phyloP scores from a whole-genome alignment of 2,888 invertebrate species.

The Altica lythri region DNA sequence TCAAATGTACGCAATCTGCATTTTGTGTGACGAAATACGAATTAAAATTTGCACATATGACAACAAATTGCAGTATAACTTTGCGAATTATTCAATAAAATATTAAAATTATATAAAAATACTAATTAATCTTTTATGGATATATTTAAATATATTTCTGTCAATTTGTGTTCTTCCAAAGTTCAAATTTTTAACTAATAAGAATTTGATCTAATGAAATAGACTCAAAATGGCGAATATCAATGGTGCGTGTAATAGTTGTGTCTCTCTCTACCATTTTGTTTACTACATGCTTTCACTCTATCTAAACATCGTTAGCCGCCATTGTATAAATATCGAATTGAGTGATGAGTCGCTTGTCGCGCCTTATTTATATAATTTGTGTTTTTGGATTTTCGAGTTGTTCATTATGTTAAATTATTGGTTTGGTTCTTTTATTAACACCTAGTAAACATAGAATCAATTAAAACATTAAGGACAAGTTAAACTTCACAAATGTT shows the following conservation, averaged over 20 bases:
- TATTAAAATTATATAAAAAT: too few relatives aligned
- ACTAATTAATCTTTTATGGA: background rate
- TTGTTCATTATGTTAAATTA: slow-evolving; percentile 25
- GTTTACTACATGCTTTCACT: slow-evolving; percentile 30
- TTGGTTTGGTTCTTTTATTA: slow-evolving; percentile 23
- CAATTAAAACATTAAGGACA: slow-evolving; percentile 15
- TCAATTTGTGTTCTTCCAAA: background rate
- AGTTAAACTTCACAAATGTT: slow-evolving; percentile 31
- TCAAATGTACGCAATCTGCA: slow-evolving; percentile 6
- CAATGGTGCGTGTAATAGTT: slow-evolving; percentile 18
- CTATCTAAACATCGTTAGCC: slow-evolving; percentile 55
- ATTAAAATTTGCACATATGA: slow-evolving; percentile 1
- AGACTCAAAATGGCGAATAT: slow-evolving; percentile 30
- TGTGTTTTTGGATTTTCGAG: slow-evolving; percentile 34
- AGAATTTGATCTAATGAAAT: slow-evolving; percentile 3
- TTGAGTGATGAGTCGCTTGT: slow-evolving; percentile 43
- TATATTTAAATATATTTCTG: background rate
- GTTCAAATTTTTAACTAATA: slow-evolving; percentile 3
- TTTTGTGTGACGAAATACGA: slow-evolving; percentile 4
- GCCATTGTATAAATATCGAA: slow-evolving; percentile 45
- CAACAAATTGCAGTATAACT: too few relatives aligned
- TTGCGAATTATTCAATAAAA: too few relatives aligned
- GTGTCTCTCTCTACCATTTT: slow-evolving; percentile 19
- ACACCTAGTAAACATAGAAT: slow-evolving; percentile 25
- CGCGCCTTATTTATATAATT: slow-evolving; percentile 44